phyloP scores from a whole-genome alignment of 2,888 invertebrate species.

The Ryuthela nishihirai region DNA sequence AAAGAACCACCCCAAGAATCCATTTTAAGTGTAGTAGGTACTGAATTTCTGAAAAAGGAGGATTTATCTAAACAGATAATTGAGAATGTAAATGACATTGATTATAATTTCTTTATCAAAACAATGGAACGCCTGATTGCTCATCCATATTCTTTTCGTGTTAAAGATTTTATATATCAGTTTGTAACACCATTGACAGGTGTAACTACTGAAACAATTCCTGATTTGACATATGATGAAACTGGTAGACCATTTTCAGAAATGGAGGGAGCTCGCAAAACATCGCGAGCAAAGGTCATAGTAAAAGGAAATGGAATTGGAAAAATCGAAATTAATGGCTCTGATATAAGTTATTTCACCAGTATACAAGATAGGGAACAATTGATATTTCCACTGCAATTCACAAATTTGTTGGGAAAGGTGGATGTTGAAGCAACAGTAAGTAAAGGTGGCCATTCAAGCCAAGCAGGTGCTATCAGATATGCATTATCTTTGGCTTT shows the following conservation, averaged over 20 bases:
- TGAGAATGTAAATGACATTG: conserved; percentile 58
- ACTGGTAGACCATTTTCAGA: conserved; percentile 47
- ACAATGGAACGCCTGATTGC: conserved; percentile 67
- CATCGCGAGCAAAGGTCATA: conserved; percentile 65
- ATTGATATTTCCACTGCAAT: conserved; percentile 76
- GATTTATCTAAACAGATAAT: conserved; percentile 63
- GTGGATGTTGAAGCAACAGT: conserved; percentile 73
- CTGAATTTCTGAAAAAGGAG: conserved; percentile 63
- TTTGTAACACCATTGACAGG: conserved; percentile 8
- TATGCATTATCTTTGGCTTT: conserved; percentile 82
- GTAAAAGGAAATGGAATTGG: conserved; percentile 78
- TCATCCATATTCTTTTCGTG: conserved; percentile 67
- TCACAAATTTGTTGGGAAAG: conserved; percentile 67
- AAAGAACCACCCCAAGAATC: conserved; percentile 58
- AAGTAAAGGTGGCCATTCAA: conserved; percentile 67
- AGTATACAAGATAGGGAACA: conserved; percentile 64
- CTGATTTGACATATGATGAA: conserved; percentile 45
- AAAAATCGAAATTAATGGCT: conserved; percentile 72
- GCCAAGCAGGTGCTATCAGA: conserved; percentile 84
- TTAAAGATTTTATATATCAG: conserved; percentile 68
- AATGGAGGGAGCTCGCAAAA: conserved; percentile 47
- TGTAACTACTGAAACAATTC: conserved; percentile 16
- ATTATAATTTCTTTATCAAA: conserved; percentile 65
- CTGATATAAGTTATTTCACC: conserved; percentile 70
- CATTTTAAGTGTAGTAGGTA: conserved; percentile 54